Evolutionary conservation across 2,888 invertebrate genomes (phyloP), one percentile per base, ranked within the genome.

Genomic region (Cephus spinipes): DNA sequence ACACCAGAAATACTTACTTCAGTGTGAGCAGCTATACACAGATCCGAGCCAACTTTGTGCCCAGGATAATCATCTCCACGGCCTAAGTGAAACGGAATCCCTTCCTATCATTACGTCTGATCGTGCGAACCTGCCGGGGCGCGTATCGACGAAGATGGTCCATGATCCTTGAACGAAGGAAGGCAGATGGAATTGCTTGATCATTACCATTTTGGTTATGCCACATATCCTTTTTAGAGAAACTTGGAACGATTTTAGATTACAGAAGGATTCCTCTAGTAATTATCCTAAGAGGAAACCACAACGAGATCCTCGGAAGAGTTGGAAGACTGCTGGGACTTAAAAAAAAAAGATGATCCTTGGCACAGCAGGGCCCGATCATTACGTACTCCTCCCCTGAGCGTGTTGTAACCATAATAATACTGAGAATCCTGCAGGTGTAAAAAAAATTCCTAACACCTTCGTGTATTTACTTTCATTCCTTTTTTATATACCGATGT

Each of bases 41-140:
- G 15, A 2, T 40, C 23, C 30, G 69, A 30, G 30, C 69, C 69
- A 69, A 32, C 69, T 11, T 15, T 15, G 15, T 15, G 40, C 15
- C 69, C 69, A 69, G 69, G 69, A 69, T 69, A 69, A 69, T 69
- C 69, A 32, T 69, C 69, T 30, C 31, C 69, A 23, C 15, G 12
- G 69, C 30, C n/a, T 69, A 69, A 69, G 69, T 69, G 69, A 69
- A 69, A 69, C 69, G 31, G 69, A 69, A 32, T 69, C 69, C 69
- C 69, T 30, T 32, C 31, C 69, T 69, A 69, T 69, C 69, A 69
- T 69, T 69, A 69, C 69, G 40, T 40, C 40, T 40, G 69, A 69
- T 30, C 69, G 69, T 32, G 69, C 69, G 15, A 69, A 12, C 12
- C 69, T 32, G 30, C 69, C 30, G n/a, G 3, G 69, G 6, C 69